Evolutionary conservation across 2,113 vertebrate genomes (phyloP).

Genomic region (Phaetusa simplex): DNA sequence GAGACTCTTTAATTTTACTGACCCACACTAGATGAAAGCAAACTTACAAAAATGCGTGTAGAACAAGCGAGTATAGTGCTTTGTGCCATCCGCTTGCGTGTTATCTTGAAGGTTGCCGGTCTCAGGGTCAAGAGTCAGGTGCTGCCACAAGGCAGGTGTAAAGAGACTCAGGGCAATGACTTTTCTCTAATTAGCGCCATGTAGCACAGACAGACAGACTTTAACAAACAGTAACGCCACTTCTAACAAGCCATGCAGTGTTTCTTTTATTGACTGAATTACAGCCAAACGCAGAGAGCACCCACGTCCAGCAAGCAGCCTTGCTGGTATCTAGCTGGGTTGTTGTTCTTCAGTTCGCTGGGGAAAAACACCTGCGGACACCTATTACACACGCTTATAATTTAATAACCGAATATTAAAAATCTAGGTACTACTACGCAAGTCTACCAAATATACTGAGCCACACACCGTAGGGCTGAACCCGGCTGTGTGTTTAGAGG

Average conservation of each 20-base stretch:
- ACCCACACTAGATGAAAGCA: background rate
- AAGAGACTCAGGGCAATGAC: background rate
- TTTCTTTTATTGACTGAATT: background rate
- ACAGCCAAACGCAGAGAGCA: background rate
- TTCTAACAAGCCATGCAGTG: background rate
- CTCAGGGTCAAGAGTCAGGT: background rate
- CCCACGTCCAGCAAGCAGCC: background rate
- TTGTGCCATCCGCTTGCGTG: background rate
- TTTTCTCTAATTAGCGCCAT: background rate
- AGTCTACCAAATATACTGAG: background rate
- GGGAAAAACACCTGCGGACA: background rate
- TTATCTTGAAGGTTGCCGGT: background rate
- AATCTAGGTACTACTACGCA: background rate
- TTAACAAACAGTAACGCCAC: background rate
- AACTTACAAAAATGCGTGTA: background rate
- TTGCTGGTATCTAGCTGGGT: background rate
- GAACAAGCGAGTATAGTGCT: background rate
- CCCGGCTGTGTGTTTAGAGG: background rate
- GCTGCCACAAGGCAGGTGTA: background rate
- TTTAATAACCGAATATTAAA: background rate
- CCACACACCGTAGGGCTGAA: background rate
- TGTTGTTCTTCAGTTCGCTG: background rate
- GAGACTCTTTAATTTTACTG: background rate
- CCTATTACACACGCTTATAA: background rate
- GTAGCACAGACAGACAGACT: background rate